Evolutionary conservation across 2,797 vertebrate species (phyloP), one percentile per base, ranked within the genome.

Genomic region (Silurus aristotelis): DNA sequence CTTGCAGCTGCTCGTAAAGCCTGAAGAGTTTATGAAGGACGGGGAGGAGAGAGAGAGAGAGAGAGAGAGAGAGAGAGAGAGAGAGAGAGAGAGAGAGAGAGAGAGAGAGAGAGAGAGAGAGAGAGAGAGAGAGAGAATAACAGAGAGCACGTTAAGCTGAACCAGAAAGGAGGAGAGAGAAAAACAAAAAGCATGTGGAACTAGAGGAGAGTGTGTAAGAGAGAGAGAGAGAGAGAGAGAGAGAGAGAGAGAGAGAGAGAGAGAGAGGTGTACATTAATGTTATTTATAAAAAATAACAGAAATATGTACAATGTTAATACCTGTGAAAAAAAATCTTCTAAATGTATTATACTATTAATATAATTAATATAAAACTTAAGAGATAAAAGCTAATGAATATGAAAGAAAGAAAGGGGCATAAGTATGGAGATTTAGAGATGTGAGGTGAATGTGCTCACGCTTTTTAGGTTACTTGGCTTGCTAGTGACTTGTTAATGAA

Each of bases 41-140:
- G 43, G 60, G 70, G 80, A 56, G 46, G 86, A 80, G 82, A 75
- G 43, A 75, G 43, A 79, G 64, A 46, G 63, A 84, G 58, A 66
- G 20, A 75, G 20, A 60, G 7, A 60, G 75, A 60, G 75, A 77
- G 56, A 79, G 76, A 78, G 76, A 61, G 76, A 66, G 20, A 75
- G 20, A 38, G 15, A 60, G 75, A 60, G 75, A 77, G 56, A 79
- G 76, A 78, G 76, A 61, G 86, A 80, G 82, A 75, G 43, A 75
- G 43, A 79, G 64, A 46, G 63, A 84, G 58, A 66, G 20, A 75
- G 20, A 60, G 15, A 60, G 75, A 61, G 75, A 78, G 56, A 79
- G 76, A 78, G 76, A 61, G 76, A 61, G 14, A 61, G 17, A 61
- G 19, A 17, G 60, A 19, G 60, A 73, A 52, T 13, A 25, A 73